Conservation (phyloP, 2,888 invertebrate species). For the Aporophyla lueneburgensis region DNA sequence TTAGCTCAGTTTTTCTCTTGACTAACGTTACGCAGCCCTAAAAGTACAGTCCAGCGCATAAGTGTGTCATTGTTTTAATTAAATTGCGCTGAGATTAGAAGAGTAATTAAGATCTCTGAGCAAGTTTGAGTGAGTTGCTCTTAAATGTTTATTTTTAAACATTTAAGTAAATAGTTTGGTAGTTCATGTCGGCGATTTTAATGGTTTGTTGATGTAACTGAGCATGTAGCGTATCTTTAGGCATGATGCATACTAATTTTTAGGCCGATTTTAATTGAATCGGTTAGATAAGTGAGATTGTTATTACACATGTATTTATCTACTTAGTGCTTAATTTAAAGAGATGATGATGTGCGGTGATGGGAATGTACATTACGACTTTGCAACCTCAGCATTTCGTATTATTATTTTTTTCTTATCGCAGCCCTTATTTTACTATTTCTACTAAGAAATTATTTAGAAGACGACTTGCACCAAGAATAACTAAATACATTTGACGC, state of each 20-base stretch:
- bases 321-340: neutral
- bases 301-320: neutral
- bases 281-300: neutral
- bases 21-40: constrained; percentile 67
- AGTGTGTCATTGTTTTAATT: constrained; percentile 83
- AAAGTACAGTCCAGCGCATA: constrained; percentile 73
- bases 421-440: neutral
- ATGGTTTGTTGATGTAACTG: constrained; percentile 58
- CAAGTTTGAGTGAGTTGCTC: constrained; percentile 37
- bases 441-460: neutral
- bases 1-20: neutral
- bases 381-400: neutral
- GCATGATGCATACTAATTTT: constrained; percentile 24
- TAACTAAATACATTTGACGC: neutral
- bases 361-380: neutral
- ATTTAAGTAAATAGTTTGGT: constrained; percentile 39
- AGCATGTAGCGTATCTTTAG: constrained; percentile 28
- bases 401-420: neutral
- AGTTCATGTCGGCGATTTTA: constrained; percentile 36
- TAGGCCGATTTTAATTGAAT: constrained; percentile 24
- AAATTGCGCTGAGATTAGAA: constrained; percentile 70
- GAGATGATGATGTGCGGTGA: neutral
- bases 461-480: no score
- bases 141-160: constrained; percentile 40
- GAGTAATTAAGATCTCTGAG: constrained; percentile 68